Evolutionary conservation across 2,888 invertebrate genomes (phyloP).

Genomic region (Pristionchus maxplancki): DNA sequence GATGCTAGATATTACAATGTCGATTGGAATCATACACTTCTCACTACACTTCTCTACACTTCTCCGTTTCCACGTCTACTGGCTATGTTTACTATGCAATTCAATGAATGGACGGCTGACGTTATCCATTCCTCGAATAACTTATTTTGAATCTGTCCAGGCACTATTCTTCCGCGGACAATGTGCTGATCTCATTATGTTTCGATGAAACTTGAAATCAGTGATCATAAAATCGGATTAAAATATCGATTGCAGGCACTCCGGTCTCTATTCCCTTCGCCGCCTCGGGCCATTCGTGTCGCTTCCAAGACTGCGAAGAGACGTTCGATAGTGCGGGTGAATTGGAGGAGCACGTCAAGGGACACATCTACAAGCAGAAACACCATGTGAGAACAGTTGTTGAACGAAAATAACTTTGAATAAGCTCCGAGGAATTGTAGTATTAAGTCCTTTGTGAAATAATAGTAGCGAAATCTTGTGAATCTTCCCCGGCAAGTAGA

Average conservation of each 20-base stretch:
- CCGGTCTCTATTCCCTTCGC: not conserved
- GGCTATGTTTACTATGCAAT: no score
- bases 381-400: not conserved
- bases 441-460: no score
- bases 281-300: slow-evolving; percentile 1
- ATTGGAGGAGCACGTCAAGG: slow-evolving; percentile 8
- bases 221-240: no score
- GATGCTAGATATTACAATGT: no score
- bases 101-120: not conserved
- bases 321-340: not conserved
- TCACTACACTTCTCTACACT: no score
- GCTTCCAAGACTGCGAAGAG: slow-evolving; percentile 24
- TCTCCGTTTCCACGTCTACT: no score
- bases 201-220: no score
- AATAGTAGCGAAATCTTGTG: no score
- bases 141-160: not conserved
- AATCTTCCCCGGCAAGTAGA: not conserved
- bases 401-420: not conserved
- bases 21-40: no score
- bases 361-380: slow-evolving; percentile 22
- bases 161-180: not conserved
- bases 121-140: no score
- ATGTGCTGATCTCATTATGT: no score
- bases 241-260: not conserved
- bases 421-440: no score